Conservation (phyloP, 2,888 invertebrate species). For the Chloroclystis v-ata region DNA sequence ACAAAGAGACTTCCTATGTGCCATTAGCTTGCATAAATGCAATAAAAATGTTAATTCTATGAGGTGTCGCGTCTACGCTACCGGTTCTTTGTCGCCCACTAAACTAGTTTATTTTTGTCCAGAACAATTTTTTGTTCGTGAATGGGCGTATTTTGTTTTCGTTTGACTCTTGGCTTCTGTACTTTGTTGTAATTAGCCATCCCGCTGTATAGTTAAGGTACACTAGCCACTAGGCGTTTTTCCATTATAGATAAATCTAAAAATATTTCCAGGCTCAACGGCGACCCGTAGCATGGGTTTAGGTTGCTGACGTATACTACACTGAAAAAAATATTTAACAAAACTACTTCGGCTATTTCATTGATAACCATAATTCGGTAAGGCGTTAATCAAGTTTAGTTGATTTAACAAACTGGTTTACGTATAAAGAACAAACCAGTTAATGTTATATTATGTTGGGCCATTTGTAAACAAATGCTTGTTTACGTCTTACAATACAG, state of each 20-base stretch:
- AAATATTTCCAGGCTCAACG: too few species aligned
- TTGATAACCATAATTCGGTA: not conserved
- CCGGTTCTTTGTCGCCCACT: conserved; percentile 48
- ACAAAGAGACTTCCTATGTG: too few species aligned
- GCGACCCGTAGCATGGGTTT: too few species aligned
- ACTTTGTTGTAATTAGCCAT: not conserved
- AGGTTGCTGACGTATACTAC: too few species aligned
- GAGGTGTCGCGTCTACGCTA: conserved; percentile 43
- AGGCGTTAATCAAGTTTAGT: not conserved
- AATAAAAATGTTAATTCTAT: conserved; percentile 62
- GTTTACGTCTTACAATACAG: not conserved
- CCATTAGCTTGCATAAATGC: conserved; percentile 33
- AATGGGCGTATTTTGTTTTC: conserved; percentile 18
- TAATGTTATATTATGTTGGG: not conserved
- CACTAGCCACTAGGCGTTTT: too few species aligned
- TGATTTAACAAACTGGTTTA: not conserved
- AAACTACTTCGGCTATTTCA: not conserved
- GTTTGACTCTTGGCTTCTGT: conserved; percentile 9
- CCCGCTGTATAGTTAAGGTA: too few species aligned
- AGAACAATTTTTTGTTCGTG: conserved; percentile 12
- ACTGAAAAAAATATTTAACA: too few species aligned
- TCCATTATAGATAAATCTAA: too few species aligned
- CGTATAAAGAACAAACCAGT: not conserved
- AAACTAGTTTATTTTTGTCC: conserved; percentile 24
- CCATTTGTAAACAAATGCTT: not conserved